These are phyloP conservation scores for Dinomys branickii DNA, from an alignment of 2,113 vertebrate genomes.

Conservation along the genomic window DNA sequence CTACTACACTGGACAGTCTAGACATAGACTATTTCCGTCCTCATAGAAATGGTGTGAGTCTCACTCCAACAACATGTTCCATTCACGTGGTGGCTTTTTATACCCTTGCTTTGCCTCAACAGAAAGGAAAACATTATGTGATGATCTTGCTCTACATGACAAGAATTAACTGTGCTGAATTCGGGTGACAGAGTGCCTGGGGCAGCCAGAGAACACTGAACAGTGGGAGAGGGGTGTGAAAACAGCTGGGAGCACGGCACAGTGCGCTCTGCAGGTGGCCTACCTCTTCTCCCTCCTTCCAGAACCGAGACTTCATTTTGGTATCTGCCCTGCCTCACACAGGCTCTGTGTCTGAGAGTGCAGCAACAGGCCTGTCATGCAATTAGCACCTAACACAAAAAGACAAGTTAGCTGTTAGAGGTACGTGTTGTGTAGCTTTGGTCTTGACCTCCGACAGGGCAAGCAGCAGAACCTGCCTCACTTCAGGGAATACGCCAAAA, in stretches of 20 bases:
- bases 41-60: constrained; percentile 34
- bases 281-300: neutral
- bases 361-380: neutral
- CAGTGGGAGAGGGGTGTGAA: fast-evolving
- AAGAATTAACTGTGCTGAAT: neutral
- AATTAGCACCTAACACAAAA: neutral
- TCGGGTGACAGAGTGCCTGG: neutral
- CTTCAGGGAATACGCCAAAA: neutral
- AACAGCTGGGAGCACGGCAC: neutral
- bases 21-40: constrained; percentile 31
- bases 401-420: neutral
- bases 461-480: neutral
- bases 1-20: neutral
- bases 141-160: neutral
- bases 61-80: constrained; percentile 37
- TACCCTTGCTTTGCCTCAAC: constrained; percentile 30
- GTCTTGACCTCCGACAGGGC: neutral
- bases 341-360: neutral
- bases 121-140: constrained; percentile 32
- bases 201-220: neutral
- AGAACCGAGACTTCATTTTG: neutral
- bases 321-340: neutral
- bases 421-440: neutral
- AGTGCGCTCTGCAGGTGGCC: neutral
- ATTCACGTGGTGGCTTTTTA: constrained; percentile 18